Evolutionary conservation across 2,797 vertebrate species (phyloP).

Genomic region (Simalia tracyae): DNA sequence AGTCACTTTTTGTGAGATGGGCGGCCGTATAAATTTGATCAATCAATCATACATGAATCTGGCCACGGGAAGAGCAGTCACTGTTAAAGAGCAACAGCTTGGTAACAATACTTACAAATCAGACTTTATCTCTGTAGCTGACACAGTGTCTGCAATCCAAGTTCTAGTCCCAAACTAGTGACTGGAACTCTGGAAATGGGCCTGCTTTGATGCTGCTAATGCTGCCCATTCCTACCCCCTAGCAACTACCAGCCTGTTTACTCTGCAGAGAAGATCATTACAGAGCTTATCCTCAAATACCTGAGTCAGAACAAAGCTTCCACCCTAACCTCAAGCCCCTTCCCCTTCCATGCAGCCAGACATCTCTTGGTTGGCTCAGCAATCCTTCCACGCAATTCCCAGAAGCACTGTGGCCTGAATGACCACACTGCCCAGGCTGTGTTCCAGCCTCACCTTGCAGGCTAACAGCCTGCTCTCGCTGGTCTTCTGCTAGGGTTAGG

Average conservation of each 20-base stretch:
- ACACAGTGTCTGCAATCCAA: too few relatives aligned
- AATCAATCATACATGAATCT: background rate
- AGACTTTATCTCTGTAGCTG: background rate
- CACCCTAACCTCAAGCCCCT: background rate
- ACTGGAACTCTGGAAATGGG: background rate
- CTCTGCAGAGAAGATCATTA: background rate
- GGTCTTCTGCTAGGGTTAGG: constrained; percentile 66
- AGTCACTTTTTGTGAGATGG: too few relatives aligned
- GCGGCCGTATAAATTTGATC: too few relatives aligned
- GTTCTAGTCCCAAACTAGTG: background rate
- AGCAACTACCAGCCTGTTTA: background rate
- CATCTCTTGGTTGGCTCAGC: background rate
- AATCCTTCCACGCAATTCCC: background rate
- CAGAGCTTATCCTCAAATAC: background rate
- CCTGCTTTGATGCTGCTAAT: background rate
- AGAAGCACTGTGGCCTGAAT: background rate
- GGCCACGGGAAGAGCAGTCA: background rate
- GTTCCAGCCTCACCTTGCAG: constrained; percentile 59
- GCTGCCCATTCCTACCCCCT: background rate
- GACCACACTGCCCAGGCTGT: background rate
- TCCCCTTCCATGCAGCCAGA: background rate
- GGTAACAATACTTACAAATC: background rate
- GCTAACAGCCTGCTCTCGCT: constrained; percentile 57
- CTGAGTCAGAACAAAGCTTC: background rate
- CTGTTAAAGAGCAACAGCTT: background rate